phyloP scores from a whole-genome alignment of 2,113 vertebrate species.

The Gnathonemus longibarbis region DNA sequence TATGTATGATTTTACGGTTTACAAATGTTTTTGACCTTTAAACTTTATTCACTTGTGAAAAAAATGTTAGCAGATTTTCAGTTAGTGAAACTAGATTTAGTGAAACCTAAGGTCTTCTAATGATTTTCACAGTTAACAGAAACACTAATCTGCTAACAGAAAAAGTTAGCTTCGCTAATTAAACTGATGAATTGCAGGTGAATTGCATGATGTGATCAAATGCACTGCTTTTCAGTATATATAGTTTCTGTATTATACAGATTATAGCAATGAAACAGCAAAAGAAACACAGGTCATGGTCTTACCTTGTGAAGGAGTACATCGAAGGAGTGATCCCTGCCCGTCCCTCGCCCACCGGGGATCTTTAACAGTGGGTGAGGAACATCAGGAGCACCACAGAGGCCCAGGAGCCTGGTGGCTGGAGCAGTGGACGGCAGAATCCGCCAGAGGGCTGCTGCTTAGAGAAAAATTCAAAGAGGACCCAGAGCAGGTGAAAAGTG shows the following conservation, averaged over 20 bases:
- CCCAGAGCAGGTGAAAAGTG: not conserved
- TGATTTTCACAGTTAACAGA: not conserved
- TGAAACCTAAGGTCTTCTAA: too few relatives aligned
- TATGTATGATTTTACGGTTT: not conserved
- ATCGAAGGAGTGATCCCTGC: conserved; percentile 96
- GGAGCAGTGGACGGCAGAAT: conserved; percentile 77
- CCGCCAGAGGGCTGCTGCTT: conserved; percentile 79
- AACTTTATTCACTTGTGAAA: not conserved
- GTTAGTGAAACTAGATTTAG: too few relatives aligned
- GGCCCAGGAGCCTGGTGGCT: conserved; percentile 92
- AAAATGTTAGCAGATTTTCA: not conserved
- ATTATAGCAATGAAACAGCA: not conserved
- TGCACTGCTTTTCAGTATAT: not conserved
- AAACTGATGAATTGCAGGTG: not conserved
- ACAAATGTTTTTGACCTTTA: not conserved
- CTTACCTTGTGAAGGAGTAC: conserved; percentile 87
- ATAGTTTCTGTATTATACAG: not conserved
- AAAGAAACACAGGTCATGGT: too few relatives aligned
- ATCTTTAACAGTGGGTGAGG: conserved; percentile 99
- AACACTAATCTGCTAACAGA: not conserved
- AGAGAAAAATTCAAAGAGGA: conserved; percentile 31
- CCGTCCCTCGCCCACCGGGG: conserved; percentile 98
- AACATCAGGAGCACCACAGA: conserved; percentile 99
- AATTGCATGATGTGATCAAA: not conserved
- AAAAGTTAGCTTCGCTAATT: too few relatives aligned